phyloP scores from a whole-genome alignment of 1,140 invertebrate genomes.

The Trichomalopsis sarcophagae region DNA sequence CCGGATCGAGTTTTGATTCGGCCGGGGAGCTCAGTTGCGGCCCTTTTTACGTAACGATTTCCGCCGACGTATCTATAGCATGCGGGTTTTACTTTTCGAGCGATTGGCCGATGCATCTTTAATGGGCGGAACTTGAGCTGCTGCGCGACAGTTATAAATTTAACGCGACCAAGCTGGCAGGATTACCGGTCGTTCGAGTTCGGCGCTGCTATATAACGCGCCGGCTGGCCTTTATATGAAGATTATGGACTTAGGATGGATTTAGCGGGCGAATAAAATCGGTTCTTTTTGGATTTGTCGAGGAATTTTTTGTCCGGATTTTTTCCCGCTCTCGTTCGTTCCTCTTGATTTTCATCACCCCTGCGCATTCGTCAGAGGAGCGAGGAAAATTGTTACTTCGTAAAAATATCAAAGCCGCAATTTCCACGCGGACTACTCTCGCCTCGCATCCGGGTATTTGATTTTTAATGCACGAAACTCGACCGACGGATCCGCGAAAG shows the following conservation, averaged over 20 bases:
- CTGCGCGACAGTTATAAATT: background rate
- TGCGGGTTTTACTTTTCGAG: background rate
- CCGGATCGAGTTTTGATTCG: background rate
- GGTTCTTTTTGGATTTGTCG: background rate
- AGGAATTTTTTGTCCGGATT: background rate
- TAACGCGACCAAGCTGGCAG: background rate
- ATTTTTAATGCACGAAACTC: background rate
- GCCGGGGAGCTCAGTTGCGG: background rate
- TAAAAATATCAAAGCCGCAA: no score
- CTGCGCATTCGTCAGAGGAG: no score
- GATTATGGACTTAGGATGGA: background rate
- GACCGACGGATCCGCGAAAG: conserved; percentile 35
- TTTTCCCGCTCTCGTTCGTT: background rate
- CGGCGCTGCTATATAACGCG: background rate
- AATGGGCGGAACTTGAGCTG: background rate
- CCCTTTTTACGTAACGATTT: background rate
- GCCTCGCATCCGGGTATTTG: no score
- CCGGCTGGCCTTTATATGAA: background rate
- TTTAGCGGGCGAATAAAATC: background rate
- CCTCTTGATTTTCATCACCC: background rate
- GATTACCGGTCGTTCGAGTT: background rate
- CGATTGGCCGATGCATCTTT: conserved; percentile 32
- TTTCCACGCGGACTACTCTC: no score
- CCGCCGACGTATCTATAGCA: background rate
- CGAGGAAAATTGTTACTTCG: no score